These are phyloP conservation scores for Phrynocephalus forsythii DNA, from an alignment of 2,797 vertebrate genomes.

Conservation along the genomic window DNA sequence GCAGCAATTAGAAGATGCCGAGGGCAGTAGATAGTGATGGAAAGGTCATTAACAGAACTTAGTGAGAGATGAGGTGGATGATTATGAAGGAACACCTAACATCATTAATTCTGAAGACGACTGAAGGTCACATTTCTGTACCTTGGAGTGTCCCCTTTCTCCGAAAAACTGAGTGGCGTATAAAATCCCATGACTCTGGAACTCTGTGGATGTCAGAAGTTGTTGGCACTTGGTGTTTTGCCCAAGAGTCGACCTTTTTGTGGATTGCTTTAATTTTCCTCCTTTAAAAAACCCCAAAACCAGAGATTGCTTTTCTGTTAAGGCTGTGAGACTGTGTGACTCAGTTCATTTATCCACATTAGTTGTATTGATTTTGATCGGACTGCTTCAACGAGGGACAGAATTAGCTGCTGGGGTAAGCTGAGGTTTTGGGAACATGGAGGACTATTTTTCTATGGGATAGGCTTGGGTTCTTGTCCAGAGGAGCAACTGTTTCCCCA, in stretches of 20 bases:
- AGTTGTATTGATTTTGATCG: not conserved
- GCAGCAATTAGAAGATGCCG: not conserved
- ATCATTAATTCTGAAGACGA: slow-evolving; percentile 33
- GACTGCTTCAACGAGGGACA: not conserved
- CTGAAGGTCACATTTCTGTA: slow-evolving; percentile 30
- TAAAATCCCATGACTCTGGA: not conserved
- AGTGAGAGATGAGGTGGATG: slow-evolving; percentile 7
- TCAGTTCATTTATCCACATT: slow-evolving; percentile 3
- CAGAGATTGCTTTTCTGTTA: not conserved
- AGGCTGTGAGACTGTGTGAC: not conserved
- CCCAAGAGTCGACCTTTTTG: not conserved
- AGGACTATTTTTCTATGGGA: not conserved
- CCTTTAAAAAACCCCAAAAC: not conserved
- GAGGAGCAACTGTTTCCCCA: too few species aligned
- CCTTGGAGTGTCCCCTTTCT: not conserved
- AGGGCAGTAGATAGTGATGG: not conserved
- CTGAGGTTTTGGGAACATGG: not conserved
- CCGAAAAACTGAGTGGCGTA: not conserved
- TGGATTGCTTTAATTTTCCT: slow-evolving; percentile 1
- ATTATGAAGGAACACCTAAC: slow-evolving; percentile 16
- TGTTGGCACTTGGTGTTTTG: not conserved
- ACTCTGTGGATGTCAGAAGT: not conserved
- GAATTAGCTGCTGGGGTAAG: not conserved
- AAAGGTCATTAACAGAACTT: slow-evolving; percentile 17
- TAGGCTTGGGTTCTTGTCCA: not conserved